Conservation (phyloP, 2,113 vertebrate genomes). For the Oncorhynchus nerka region DNA sequence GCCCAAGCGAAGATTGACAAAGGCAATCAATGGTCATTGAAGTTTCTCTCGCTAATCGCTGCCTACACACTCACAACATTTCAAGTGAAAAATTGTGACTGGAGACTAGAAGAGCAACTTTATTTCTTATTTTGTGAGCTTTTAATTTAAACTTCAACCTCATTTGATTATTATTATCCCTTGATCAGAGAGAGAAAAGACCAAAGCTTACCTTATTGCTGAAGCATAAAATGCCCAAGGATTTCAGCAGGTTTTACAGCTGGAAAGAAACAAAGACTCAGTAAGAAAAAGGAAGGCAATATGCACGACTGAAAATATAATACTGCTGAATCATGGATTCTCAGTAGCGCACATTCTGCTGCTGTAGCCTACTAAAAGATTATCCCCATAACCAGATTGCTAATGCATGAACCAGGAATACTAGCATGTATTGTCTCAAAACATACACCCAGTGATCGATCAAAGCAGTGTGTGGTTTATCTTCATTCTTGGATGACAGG, state of each 20-base stretch:
- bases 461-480: not conserved
- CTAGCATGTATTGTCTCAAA: too few species aligned
- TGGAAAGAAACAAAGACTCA: slow-evolving; percentile 34
- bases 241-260: slow-evolving; percentile 40
- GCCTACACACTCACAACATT: slow-evolving; percentile 9
- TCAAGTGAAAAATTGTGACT: slow-evolving; percentile 39
- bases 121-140: slow-evolving; percentile 7
- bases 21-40: slow-evolving; percentile 40
- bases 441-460: not conserved
- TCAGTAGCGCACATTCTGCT: slow-evolving; percentile 38
- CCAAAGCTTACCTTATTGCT: slow-evolving; percentile 38
- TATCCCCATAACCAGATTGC: not conserved
- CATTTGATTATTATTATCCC: slow-evolving; percentile 21
- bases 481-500: not conserved
- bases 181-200: slow-evolving; percentile 9
- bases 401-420: not conserved
- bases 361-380: slow-evolving; percentile 14
- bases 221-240: slow-evolving; percentile 24
- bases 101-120: slow-evolving; percentile 8
- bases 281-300: slow-evolving; percentile 37
- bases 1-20: slow-evolving; percentile 39
- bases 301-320: slow-evolving; percentile 26
- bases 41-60: slow-evolving; percentile 16
- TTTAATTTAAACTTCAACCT: not conserved
- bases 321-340: slow-evolving; percentile 48